A percentile compares a stretch with the other conserved stretches of the same genome.
phyloP scores from a whole-genome alignment of 1,140 invertebrate species.

The Steinernema feltiae region DNA sequence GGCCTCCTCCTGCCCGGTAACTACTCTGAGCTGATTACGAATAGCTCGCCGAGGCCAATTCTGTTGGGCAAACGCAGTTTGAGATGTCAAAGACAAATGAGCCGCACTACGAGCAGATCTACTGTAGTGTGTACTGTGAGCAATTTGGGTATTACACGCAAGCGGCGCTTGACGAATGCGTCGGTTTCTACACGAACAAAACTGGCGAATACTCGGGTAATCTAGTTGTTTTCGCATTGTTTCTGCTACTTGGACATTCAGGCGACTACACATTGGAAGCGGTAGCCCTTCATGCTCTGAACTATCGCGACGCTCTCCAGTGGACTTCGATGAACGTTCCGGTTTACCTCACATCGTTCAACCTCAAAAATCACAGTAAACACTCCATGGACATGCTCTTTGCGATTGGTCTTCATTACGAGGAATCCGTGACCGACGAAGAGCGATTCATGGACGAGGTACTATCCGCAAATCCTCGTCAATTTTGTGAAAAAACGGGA shows the following conservation, averaged over 20 bases:
- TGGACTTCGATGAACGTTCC: neutral
- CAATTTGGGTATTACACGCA: neutral
- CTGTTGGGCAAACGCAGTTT: no score
- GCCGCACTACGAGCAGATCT: neutral
- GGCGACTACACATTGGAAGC: neutral
- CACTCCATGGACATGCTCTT: slow-evolving; percentile 8
- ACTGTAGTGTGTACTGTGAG: neutral
- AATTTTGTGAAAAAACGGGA: slow-evolving; percentile 20
- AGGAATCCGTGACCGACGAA: neutral
- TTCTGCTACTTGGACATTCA: neutral
- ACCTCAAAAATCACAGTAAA: neutral
- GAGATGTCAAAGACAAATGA: neutral
- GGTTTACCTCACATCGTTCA: neutral
- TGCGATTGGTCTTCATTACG: slow-evolving; percentile 6
- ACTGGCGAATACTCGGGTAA: neutral
- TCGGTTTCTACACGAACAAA: neutral
- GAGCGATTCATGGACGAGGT: slow-evolving; percentile 17
- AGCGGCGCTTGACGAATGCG: neutral
- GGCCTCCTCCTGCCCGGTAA: no score
- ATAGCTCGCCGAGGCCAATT: no score
- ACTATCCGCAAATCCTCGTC: slow-evolving; percentile 4
- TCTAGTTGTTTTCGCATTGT: neutral
- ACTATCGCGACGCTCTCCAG: neutral
- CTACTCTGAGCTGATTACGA: no score
- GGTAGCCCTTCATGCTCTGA: neutral